phyloP scores from a whole-genome alignment of 2,888 invertebrate genomes.

The Stenotaenia linearis region DNA sequence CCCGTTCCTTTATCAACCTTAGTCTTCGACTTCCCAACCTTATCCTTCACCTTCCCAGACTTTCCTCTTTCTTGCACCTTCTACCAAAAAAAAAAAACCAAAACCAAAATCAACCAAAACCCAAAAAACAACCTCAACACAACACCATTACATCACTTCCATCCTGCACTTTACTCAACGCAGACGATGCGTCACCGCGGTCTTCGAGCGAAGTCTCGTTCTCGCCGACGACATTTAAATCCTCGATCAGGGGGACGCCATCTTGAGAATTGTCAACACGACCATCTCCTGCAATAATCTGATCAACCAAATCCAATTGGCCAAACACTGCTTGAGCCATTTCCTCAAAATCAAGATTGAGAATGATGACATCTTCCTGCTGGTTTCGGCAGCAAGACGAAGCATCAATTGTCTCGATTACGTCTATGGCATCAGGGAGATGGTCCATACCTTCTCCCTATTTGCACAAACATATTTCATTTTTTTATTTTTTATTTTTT shows the following conservation, averaged over 20 bases:
- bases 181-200: no score
- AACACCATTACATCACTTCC: no score
- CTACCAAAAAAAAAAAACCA: neutral
- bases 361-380: conserved; percentile 26
- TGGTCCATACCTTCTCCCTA: neutral
- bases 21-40: neutral
- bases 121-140: no score
- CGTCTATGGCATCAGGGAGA: conserved; percentile 2
- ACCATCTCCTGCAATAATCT: conserved; percentile 23
- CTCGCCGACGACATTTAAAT: neutral
- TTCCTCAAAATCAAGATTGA: conserved; percentile 31
- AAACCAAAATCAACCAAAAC: neutral
- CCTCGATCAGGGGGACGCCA: neutral
- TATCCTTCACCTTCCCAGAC: neutral
- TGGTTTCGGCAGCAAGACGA: neutral
- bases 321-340: conserved; percentile 31
- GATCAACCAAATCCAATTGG: conserved; percentile 29
- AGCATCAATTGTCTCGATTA: conserved; percentile 24
- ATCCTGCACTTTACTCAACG: no score
- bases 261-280: neutral
- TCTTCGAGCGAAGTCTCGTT: no score
- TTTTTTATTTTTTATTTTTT: neutral
- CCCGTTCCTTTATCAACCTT: conserved; percentile 2
- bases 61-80: neutral
- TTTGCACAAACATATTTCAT: neutral